Evolutionary conservation across 2,888 invertebrate species (phyloP).

Genomic region (Lithophane socia): DNA sequence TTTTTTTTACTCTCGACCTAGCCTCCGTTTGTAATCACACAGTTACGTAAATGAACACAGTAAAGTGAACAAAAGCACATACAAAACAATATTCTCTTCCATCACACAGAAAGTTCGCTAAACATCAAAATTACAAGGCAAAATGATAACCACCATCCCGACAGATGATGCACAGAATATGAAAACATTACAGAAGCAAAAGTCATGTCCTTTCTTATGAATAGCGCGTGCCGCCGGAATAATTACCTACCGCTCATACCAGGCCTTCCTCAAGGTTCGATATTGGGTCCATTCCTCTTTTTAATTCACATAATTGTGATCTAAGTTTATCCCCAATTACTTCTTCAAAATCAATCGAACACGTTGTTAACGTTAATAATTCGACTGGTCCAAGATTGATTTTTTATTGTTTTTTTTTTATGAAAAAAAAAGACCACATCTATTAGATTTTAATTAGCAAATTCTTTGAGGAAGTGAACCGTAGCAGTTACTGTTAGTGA

Average conservation of each 20-base stretch:
- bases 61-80: neutral
- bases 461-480: neutral
- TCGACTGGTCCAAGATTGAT: neutral
- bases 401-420: too few species aligned
- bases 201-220: too few species aligned
- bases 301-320: neutral
- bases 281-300: neutral
- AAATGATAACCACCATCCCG: slow-evolving; percentile 32
- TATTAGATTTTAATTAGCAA: neutral
- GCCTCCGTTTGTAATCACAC: too few species aligned
- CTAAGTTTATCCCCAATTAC: neutral
- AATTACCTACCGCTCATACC: neutral
- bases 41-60: neutral
- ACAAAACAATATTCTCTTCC: slow-evolving; percentile 40
- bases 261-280: neutral
- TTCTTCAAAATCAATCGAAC: neutral
- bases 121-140: slow-evolving; percentile 44
- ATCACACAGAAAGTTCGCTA: slow-evolving; percentile 14
- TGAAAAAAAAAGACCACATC: neutral
- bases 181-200: neutral
- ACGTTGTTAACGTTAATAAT: neutral
- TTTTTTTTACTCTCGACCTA: neutral
- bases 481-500: neutral
- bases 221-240: neutral
- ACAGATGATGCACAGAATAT: slow-evolving; percentile 14